Base-by-base conservation (phyloP, 2,888 invertebrate species). In the Pandemis heparana region DNA sequence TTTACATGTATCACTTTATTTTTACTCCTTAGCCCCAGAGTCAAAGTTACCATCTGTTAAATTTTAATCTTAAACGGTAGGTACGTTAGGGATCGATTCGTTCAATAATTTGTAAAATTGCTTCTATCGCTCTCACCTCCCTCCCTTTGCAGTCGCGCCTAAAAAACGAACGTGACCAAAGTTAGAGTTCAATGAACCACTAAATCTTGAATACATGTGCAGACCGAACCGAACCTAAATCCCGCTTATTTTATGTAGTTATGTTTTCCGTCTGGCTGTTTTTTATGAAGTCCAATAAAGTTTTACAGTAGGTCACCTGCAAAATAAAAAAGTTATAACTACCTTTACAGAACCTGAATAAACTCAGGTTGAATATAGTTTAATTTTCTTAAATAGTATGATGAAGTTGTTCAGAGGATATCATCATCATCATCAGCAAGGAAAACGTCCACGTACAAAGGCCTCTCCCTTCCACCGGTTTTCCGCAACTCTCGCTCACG, bases 21-120 rank as follows among this genome's bases (percentile, higher is more conserved):
- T 12, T 14, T 12, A 32, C 3, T 4, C 4, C 9, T 12, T 43
- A 12, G 43, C 12, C 43, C 12, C 3, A 43, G 43, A 43, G 43
- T 43, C 43, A 12, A 4, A 46, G 14, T 46, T 46, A n/a, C 51
- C n/a, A 12, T 18, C 51, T n/a, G 51, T 53, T 53, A 23, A 65
- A 41, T 41, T 62, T 53, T 38, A 48, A 68, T 39, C n/a, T 14
- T 14, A 67, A 62, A 63, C 39, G 23, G 59, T 63, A 64, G 23
- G 59, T 63, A 64, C 68, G 59, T 51, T 68, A 48, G 73, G 68
- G 68, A 73, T 73, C 68, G 68, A 73, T 73, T 63, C 18, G 48
- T 46, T 32, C 2, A 60, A 61, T 64, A 61, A 41, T 39, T 53
- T 53, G 53, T 32, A 63, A 63, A 63, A 53, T 23, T 23, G 63